These are phyloP conservation scores for Perizoma affinitatum DNA, from an alignment of 2,888 invertebrate species.

Conservation along the genomic window DNA sequence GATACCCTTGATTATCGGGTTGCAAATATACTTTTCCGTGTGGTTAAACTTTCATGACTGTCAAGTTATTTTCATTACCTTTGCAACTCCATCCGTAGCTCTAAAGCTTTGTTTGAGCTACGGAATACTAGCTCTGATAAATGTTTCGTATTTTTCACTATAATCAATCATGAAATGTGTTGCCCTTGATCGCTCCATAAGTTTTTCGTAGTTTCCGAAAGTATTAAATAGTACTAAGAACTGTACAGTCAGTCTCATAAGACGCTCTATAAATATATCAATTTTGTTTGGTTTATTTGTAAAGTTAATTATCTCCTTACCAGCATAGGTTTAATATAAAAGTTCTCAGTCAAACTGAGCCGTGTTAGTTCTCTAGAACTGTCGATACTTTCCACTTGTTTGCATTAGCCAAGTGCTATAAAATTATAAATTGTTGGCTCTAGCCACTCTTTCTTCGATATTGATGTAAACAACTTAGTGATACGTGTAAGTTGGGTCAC, in stretches of 20 bases:
- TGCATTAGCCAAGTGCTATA: conserved; percentile 4
- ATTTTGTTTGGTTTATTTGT: conserved; percentile 22
- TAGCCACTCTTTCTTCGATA: not conserved
- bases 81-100: no score
- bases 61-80: no score
- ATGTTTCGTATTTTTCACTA: not conserved
- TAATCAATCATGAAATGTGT: not conserved
- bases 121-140: no score
- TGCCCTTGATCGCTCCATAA: not conserved
- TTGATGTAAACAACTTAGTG: conserved; percentile 19
- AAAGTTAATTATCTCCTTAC: conserved; percentile 28
- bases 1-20: conserved; percentile 10
- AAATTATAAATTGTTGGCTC: conserved; percentile 14
- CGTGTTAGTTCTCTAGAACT: conserved; percentile 29
- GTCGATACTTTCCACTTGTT: conserved; percentile 25
- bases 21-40: conserved; percentile 5
- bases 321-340: conserved; percentile 45
- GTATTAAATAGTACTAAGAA: not conserved
- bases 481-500: conserved; percentile 28
- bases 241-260: not conserved
- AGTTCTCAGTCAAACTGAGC: conserved; percentile 40
- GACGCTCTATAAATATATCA: conserved; percentile 21
- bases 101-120: no score
- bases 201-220: conserved; percentile 9
- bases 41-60: no score